Conservation (phyloP, 2,797 vertebrate genomes). For the Borostomias antarcticus region DNA sequence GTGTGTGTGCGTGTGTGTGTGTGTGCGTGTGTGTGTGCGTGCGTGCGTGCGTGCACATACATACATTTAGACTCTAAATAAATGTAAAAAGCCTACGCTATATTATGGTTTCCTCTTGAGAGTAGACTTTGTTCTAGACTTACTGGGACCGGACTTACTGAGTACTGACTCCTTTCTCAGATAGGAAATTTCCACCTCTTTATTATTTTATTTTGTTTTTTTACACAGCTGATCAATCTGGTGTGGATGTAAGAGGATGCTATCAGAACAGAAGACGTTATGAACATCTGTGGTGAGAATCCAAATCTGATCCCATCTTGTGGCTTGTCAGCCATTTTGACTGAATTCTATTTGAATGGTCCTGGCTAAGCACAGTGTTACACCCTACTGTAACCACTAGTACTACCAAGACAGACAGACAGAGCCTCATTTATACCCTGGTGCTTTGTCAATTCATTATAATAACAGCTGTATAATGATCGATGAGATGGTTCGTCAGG, state of each 20-base stretch:
- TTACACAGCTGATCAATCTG: slow-evolving; percentile 59
- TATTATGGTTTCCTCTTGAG: too few species aligned
- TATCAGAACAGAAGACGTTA: slow-evolving; percentile 75
- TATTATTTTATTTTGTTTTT: too few species aligned
- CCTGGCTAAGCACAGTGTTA: neutral
- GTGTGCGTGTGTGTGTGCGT: slow-evolving; percentile 2
- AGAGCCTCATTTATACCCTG: too few species aligned
- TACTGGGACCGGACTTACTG: too few species aligned
- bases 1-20: too few species aligned
- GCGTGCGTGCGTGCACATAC: neutral
- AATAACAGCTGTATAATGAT: neutral
- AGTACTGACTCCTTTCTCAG: too few species aligned
- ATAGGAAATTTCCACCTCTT: neutral
- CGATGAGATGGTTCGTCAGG: neutral
- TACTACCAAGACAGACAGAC: too few species aligned
- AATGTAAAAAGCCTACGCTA: too few species aligned
- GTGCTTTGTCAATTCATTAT: too few species aligned
- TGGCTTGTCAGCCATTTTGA: neutral
- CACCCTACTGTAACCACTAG: neutral
- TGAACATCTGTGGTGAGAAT: slow-evolving; percentile 80
- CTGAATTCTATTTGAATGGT: neutral
- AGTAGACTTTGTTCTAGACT: too few species aligned
- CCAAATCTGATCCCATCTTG: slow-evolving; percentile 6
- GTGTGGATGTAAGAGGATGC: slow-evolving; percentile 77
- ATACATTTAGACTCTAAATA: neutral